phyloP scores from a whole-genome alignment of 2,888 invertebrate genomes.

The Stegophylla sp. region DNA sequence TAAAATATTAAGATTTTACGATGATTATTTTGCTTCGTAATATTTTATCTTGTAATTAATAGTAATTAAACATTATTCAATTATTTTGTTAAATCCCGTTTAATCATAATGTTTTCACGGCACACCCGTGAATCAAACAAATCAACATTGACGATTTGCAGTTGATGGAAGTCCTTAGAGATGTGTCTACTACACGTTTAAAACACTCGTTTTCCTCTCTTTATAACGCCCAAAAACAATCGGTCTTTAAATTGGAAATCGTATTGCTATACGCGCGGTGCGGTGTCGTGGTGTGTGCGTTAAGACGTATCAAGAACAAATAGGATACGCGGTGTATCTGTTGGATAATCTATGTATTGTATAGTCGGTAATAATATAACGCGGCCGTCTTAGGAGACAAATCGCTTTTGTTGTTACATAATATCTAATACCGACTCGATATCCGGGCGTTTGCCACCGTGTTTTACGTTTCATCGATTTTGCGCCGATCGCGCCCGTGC shows the following conservation, averaged over 20 bases:
- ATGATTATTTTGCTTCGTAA: no score
- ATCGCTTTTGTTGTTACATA: slow-evolving; percentile 18
- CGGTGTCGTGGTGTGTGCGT: not conserved
- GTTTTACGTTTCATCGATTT: slow-evolving; percentile 21
- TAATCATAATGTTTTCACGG: not conserved
- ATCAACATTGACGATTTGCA: not conserved
- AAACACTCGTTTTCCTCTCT: not conserved
- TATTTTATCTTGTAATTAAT: no score
- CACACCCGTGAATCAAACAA: not conserved
- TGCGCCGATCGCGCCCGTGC: not conserved
- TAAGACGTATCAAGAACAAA: slow-evolving; percentile 21
- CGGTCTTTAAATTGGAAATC: slow-evolving; percentile 14
- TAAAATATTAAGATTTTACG: no score
- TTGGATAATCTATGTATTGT: slow-evolving; percentile 9
- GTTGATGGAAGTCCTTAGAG: not conserved
- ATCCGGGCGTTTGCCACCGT: not conserved
- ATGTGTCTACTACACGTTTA: no score
- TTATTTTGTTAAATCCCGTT: no score
- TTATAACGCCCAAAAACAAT: not conserved
- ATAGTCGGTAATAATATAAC: no score
- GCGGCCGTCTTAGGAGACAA: slow-evolving; percentile 15
- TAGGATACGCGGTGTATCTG: slow-evolving; percentile 1
- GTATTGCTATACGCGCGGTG: not conserved
- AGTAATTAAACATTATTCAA: no score
- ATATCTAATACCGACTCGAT: not conserved